Percentiles rank a stretch among this genome's conserved stretches.
Conservation (phyloP, 1,140 invertebrate genomes). For the Phortica variegata region DNA sequence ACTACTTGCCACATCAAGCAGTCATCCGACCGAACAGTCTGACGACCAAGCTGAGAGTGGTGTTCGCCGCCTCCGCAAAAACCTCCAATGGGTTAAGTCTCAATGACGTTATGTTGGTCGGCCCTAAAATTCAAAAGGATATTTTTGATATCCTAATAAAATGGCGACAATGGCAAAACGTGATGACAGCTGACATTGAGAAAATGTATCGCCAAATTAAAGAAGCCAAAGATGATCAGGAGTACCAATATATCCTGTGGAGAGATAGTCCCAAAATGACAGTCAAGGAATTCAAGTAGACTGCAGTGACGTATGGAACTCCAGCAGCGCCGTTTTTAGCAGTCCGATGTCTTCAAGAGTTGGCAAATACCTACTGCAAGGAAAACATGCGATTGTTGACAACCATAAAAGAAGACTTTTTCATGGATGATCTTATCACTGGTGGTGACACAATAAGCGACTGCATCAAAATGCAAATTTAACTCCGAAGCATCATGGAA, state of each 20-base stretch:
- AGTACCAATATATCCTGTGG: too few species aligned
- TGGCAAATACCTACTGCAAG: constrained; percentile 37
- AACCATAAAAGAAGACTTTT: constrained; percentile 37
- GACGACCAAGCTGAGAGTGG: too few species aligned
- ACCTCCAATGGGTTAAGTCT: too few species aligned
- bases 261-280: constrained; percentile 25
- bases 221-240: constrained; percentile 33
- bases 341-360: too few species aligned
- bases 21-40: constrained; percentile 28
- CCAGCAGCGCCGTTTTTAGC: constrained; percentile 32
- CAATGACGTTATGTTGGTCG: constrained; percentile 42
- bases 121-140: constrained; percentile 43
- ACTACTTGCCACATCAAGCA: constrained; percentile 35
- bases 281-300: constrained; percentile 27
- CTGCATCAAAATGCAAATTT: constrained; percentile 2
- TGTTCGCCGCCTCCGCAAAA: constrained; percentile 30
- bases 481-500: too few species aligned
- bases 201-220: too few species aligned
- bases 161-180: constrained; percentile 32
- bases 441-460: constrained; percentile 30
- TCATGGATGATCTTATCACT: constrained; percentile 51
- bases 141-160: too few species aligned
- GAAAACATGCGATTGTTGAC: constrained; percentile 26
- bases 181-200: constrained; percentile 29
- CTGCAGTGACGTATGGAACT: constrained; percentile 46